A percentile compares a stretch with the other conserved stretches of the same genome.
Conservation (phyloP, 2,113 vertebrate species). For the Carassius gibelio region DNA sequence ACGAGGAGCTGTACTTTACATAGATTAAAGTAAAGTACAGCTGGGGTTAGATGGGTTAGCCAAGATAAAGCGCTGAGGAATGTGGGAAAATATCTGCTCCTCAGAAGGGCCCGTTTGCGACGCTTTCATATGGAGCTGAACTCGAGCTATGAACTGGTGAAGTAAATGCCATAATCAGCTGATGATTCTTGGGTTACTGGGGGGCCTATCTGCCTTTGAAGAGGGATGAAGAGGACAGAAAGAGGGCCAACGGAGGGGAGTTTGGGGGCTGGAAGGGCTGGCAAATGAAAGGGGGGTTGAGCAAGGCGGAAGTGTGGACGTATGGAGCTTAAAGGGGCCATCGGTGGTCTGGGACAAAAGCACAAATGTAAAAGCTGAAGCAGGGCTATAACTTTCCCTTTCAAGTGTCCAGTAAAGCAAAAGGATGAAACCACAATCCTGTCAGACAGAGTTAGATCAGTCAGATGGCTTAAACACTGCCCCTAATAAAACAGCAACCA, state of each 20-base stretch:
- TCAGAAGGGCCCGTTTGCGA: slow-evolving; percentile 19
- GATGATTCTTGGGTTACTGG: slow-evolving; percentile 76
- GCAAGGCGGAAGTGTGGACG: not conserved
- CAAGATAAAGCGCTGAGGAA: slow-evolving; percentile 31
- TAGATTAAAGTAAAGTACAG: slow-evolving; percentile 22
- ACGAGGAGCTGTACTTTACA: not conserved
- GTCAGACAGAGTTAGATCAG: slow-evolving; percentile 59
- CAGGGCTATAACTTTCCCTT: slow-evolving; percentile 73
- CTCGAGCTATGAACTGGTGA: slow-evolving; percentile 42
- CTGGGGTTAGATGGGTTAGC: slow-evolving; percentile 4
- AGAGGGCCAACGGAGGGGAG: slow-evolving; percentile 39
- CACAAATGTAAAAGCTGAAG: slow-evolving; percentile 67
- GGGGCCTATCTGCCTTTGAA: slow-evolving; percentile 75
- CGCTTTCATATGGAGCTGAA: slow-evolving; percentile 41
- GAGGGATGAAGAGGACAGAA: slow-evolving; percentile 56
- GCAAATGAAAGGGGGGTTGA: not conserved
- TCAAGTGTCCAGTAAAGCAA: slow-evolving; percentile 74
- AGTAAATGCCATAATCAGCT: slow-evolving; percentile 75
- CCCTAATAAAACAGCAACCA: slow-evolving; percentile 66
- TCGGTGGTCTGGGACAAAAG: slow-evolving; percentile 67
- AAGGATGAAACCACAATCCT: slow-evolving; percentile 66
- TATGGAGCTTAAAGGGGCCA: slow-evolving; percentile 53
- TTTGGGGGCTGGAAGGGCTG: slow-evolving; percentile 44
- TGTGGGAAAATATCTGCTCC: slow-evolving; percentile 35
- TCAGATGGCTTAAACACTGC: slow-evolving; percentile 68